phyloP scores from a whole-genome alignment of 1,140 invertebrate species.

The Drosophila pallidifrons region DNA sequence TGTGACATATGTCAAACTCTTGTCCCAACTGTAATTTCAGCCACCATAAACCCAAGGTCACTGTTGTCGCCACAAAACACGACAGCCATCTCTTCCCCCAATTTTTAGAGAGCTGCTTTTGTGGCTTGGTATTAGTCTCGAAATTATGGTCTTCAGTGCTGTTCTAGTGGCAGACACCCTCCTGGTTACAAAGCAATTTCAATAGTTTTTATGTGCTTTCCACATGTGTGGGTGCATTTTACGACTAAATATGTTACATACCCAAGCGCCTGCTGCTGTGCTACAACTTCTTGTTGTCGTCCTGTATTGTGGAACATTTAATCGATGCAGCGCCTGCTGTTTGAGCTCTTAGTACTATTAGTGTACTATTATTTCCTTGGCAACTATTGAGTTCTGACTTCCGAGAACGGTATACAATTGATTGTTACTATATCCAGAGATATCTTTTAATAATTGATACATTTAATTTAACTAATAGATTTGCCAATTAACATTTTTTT shows the following conservation, averaged over 20 bases:
- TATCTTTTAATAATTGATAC: not conserved
- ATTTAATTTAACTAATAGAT: conserved; percentile 14
- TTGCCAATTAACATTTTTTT: conserved; percentile 4
- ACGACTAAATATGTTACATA: conserved; percentile 63
- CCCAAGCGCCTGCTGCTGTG: conserved; percentile 56
- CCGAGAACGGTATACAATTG: too few relatives aligned
- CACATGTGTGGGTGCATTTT: conserved; percentile 50
- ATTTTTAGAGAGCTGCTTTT: conserved; percentile 29
- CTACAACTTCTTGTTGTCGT: conserved; percentile 35
- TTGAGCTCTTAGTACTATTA: not conserved
- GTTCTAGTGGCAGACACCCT: conserved; percentile 27
- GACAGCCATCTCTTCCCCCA: not conserved
- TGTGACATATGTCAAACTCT: conserved; percentile 75
- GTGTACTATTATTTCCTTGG: conserved; percentile 7
- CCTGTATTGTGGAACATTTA: conserved; percentile 11
- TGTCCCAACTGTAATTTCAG: conserved; percentile 52
- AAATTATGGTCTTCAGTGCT: conserved; percentile 62
- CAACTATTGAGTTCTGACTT: conserved; percentile 7
- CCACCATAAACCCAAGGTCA: conserved; percentile 54
- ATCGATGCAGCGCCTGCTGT: conserved; percentile 12
- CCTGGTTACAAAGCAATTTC: conserved; percentile 45
- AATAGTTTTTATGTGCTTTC: conserved; percentile 65
- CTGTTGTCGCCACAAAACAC: not conserved
- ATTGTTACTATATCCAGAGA: too few relatives aligned
- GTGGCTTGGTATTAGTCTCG: conserved; percentile 69